Percentiles rank a stretch among this genome's conserved stretches.
These are phyloP conservation scores for Porites lutea DNA, from an alignment of 64 coral and sea anemone genomes.

Conservation along the genomic window DNA sequence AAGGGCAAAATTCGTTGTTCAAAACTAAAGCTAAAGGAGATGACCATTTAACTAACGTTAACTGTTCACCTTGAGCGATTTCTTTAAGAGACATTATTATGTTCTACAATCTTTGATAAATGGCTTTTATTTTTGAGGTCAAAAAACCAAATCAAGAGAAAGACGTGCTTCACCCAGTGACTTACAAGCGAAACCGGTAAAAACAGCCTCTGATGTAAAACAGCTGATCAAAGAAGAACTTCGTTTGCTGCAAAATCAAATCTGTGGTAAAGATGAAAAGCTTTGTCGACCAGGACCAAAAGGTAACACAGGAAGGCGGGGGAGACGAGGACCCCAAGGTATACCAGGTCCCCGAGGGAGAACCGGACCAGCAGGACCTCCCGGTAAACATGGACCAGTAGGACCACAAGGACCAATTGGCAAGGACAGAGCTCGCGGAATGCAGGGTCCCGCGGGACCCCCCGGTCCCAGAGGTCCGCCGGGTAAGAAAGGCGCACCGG, in stretches of 20 bases:
- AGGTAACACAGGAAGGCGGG: slow-evolving; percentile 44
- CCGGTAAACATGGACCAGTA: slow-evolving; percentile 52
- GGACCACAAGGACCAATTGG: slow-evolving; percentile 28
- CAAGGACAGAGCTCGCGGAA: slow-evolving; percentile 1
- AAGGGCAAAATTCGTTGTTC: too few relatives aligned
- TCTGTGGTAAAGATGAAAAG: slow-evolving; percentile 46
- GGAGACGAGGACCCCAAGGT: slow-evolving; percentile 35
- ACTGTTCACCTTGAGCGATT: too few relatives aligned
- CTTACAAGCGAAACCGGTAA: background rate
- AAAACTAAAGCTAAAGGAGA: too few relatives aligned
- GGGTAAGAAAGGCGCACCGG: slow-evolving; percentile 37
- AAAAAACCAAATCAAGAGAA: background rate
- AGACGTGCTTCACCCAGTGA: background rate
- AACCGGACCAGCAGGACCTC: slow-evolving; percentile 25
- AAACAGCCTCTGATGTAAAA: background rate
- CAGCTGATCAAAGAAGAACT: slow-evolving; percentile 3
- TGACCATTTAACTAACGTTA: too few relatives aligned
- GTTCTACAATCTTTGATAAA: too few relatives aligned
- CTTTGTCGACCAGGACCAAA: slow-evolving; percentile 52
- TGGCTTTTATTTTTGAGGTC: background rate
- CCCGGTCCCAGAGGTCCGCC: slow-evolving; percentile 33
- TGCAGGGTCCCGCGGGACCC: slow-evolving; percentile 34
- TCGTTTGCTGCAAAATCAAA: slow-evolving; percentile 29
- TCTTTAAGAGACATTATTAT: too few relatives aligned
- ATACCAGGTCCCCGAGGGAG: background rate